Conservation (phyloP, 2,113 vertebrate genomes). For the Brachyhypopomus gauderio region DNA sequence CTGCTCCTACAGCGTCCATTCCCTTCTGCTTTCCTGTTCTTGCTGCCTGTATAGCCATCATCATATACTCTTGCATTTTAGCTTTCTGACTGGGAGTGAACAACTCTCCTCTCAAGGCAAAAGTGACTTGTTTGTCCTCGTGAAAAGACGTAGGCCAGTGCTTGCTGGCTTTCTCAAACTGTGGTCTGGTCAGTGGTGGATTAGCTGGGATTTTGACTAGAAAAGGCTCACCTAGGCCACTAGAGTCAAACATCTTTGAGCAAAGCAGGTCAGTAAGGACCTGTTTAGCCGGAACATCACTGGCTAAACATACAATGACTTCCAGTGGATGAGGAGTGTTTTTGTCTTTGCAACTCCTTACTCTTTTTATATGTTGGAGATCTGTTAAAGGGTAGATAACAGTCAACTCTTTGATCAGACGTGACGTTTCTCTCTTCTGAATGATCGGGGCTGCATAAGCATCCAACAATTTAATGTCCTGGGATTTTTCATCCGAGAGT, state of each 20-base stretch:
- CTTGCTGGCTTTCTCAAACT: conserved; percentile 78
- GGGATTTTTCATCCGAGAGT: conserved; percentile 79
- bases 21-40: conserved; percentile 59
- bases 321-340: conserved; percentile 69
- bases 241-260: conserved; percentile 41
- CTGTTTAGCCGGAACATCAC: conserved; percentile 47
- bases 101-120: conserved; percentile 72
- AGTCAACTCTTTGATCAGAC: conserved; percentile 75
- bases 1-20: conserved; percentile 76
- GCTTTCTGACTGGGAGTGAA: conserved; percentile 71
- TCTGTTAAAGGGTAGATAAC: conserved; percentile 67
- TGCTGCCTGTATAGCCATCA: conserved; percentile 72
- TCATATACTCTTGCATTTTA: conserved; percentile 79
- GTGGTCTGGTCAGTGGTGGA: conserved; percentile 78
- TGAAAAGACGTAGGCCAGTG: conserved; percentile 88
- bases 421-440: conserved; percentile 79
- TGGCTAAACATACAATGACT: conserved; percentile 77
- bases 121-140: conserved; percentile 78
- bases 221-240: conserved; percentile 79
- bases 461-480: conserved; percentile 69
- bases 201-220: conserved; percentile 74
- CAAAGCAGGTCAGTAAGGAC: conserved; percentile 68
- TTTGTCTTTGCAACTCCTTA: conserved; percentile 68
- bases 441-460: conserved; percentile 80
- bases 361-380: conserved; percentile 82